Base-by-base conservation (phyloP, 92 coral and sea anemone species). In the Ricordea florida region DNA sequence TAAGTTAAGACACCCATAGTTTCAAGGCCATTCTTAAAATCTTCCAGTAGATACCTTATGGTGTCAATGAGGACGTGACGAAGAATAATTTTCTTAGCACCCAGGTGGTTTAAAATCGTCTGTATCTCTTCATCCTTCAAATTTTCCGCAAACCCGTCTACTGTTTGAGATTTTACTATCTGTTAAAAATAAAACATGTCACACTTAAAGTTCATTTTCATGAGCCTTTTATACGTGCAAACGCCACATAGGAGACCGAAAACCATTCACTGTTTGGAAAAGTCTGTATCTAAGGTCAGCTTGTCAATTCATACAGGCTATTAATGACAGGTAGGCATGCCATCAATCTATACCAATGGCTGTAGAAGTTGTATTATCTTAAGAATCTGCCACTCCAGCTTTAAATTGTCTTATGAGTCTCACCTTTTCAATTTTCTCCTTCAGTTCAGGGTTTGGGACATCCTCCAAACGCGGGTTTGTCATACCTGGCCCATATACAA, bases 1-100 rank as follows among this genome's bases (percentile, higher is more conserved):
- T 22, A 81, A n/a, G n/a, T n/a, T n/a, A n/a, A 49, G 27, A 72
- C 67, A n/a, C 59, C 42, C 7, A 81, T 66, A 16, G 87, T 81
- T 23, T 51, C 29, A 37, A 81, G 50, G 10, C 87, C 87, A 6
- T 62, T 50, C 74, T 72, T 81, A 8, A 81, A 22, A 28, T 81
- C 87, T 25, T 82, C 87, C 42, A 65, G 15, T 49, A 73, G 65
- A 14, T 31, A 56, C 46, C 88, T 63, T 56, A 77, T 55, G 5
- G 82, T 40, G 17, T 82, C 82, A 0, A 73, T 50, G 2, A 82
- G 69, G 27, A 73, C 30, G 37, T 82, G 82, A 13, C 75, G 59
- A 9, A 31, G 3, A 44, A 82, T 63, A 0, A 62, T 6, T 10
- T 25, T 60, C 16, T 9, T n/a, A 1, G 29, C 68, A 13, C 87